A percentile compares a stretch with the other conserved stretches of the same genome.
These are phyloP conservation scores for Chelonia mydas DNA, from an alignment of 2,797 vertebrate species.

Conservation along the genomic window DNA sequence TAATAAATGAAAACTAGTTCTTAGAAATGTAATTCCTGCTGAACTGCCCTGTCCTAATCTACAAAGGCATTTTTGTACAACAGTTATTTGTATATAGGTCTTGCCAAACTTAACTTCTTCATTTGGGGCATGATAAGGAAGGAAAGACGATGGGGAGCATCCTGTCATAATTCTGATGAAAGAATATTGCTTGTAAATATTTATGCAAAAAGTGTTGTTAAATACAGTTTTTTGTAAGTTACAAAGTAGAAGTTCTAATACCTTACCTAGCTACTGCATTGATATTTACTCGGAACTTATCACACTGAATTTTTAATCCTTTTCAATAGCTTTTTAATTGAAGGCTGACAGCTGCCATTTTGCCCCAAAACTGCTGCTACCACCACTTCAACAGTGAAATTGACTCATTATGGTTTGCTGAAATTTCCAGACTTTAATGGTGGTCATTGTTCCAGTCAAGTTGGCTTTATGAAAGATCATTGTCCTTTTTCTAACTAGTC, in stretches of 20 bases:
- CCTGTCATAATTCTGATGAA: neutral
- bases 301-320: neutral
- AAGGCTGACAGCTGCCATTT: neutral
- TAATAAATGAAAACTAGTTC: slow-evolving; percentile 71
- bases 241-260: neutral
- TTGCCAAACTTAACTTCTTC: neutral
- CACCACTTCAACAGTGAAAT: neutral
- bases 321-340: neutral
- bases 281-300: neutral
- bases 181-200: neutral
- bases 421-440: neutral
- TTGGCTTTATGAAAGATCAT: neutral
- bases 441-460: neutral
- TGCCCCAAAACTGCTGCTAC: neutral
- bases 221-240: neutral
- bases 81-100: neutral
- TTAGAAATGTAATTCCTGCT: slow-evolving; percentile 44
- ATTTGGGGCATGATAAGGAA: no score
- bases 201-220: neutral
- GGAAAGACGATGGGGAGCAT: neutral
- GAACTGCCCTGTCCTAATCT: slow-evolving; percentile 6
- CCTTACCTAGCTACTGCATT: neutral
- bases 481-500: neutral
- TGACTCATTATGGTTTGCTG: rapidly evolving
- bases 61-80: neutral